Percentiles rank a stretch among this genome's conserved stretches.
Conservation (phyloP, 2,888 invertebrate species). For the Parascotia fuliginaria region DNA sequence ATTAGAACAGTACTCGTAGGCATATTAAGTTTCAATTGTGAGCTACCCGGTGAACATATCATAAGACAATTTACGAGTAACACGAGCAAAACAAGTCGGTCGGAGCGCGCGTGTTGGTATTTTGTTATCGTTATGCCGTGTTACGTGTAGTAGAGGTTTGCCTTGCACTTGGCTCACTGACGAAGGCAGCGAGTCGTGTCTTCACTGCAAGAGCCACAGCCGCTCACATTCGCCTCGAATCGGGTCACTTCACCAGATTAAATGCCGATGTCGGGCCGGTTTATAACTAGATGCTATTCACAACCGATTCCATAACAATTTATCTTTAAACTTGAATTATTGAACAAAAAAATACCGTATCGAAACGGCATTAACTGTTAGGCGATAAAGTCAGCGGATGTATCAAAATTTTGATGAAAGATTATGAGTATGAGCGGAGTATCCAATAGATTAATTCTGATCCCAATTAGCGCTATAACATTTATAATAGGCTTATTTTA, state of each 20-base stretch:
- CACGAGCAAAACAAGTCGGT: slow-evolving; percentile 29
- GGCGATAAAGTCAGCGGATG: slow-evolving; percentile 17
- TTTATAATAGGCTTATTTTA: neutral
- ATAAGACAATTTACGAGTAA: slow-evolving; percentile 16
- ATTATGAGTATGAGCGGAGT: slow-evolving; percentile 15
- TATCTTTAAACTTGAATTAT: slow-evolving; percentile 24
- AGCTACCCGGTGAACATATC: slow-evolving; percentile 8
- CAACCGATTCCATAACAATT: slow-evolving; percentile 30
- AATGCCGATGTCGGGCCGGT: slow-evolving; percentile 40
- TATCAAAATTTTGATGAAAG: slow-evolving; percentile 15
- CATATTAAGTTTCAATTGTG: neutral
- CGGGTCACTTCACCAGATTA: slow-evolving; percentile 55
- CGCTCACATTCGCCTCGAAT: slow-evolving; percentile 45
- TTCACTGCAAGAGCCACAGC: slow-evolving; percentile 72
- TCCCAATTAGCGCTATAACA: slow-evolving; percentile 8
- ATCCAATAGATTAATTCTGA: slow-evolving; percentile 14
- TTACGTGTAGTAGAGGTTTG: slow-evolving; percentile 64
- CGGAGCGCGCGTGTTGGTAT: slow-evolving; percentile 35
- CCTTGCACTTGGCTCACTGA: slow-evolving; percentile 67
- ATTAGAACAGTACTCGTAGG: too few relatives aligned
- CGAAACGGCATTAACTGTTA: slow-evolving; percentile 39
- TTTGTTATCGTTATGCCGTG: slow-evolving; percentile 60
- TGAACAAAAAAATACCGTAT: slow-evolving; percentile 39
- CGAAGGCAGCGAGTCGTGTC: slow-evolving; percentile 46
- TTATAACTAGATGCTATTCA: slow-evolving; percentile 36